phyloP scores from a whole-genome alignment of 1,140 invertebrate species.

The Laupala kohalensis region DNA sequence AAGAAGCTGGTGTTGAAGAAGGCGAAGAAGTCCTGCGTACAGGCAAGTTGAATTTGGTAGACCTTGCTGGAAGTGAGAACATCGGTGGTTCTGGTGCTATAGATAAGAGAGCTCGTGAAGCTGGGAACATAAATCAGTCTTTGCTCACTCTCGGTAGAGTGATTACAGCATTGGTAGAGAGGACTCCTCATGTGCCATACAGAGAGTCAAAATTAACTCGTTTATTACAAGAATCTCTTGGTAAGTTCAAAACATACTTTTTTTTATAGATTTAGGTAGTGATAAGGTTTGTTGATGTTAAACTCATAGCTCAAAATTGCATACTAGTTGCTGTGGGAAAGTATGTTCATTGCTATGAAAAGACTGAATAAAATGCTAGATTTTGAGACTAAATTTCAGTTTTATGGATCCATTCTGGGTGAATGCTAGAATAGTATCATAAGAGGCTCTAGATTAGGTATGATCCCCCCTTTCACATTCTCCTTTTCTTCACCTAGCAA shows the following conservation, averaged over 20 bases:
- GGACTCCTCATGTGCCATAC: conserved; percentile 51
- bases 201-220: conserved; percentile 53
- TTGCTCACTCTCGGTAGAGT: conserved; percentile 53
- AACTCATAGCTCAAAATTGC: too few relatives aligned
- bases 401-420: too few relatives aligned
- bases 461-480: too few relatives aligned
- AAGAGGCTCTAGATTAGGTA: too few relatives aligned
- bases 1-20: conserved; percentile 43
- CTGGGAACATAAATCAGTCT: conserved; percentile 53
- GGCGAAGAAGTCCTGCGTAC: conserved; percentile 50
- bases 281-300: too few relatives aligned
- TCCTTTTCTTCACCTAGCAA: too few relatives aligned
- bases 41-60: conserved; percentile 52
- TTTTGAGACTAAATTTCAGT: too few relatives aligned
- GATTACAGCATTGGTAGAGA: conserved; percentile 50
- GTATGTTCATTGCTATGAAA: too few relatives aligned
- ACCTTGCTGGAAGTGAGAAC: conserved; percentile 57
- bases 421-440: too few relatives aligned
- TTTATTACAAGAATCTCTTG: conserved; percentile 53
- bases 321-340: too few relatives aligned
- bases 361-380: too few relatives aligned
- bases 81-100: conserved; percentile 53
- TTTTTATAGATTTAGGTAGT: too few relatives aligned
- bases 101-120: conserved; percentile 50
- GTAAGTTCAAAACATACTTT: neutral